Conservation (phyloP, 2,797 vertebrate species). For the Pelobates cultripes region DNA sequence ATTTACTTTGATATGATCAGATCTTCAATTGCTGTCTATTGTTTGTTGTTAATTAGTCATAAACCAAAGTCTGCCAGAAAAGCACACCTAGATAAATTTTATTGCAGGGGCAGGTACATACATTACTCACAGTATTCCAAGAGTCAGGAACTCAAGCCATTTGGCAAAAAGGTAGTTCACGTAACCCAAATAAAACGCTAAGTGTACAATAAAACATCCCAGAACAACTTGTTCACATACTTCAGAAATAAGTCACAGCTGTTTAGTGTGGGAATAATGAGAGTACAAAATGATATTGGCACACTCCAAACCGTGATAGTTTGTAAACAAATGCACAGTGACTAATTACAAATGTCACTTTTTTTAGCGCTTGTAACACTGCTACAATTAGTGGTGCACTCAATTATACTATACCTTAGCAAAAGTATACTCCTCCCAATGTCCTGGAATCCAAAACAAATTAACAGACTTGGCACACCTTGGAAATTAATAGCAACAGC, state of each 20-base stretch:
- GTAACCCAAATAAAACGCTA: constrained; percentile 21
- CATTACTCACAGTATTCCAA: neutral
- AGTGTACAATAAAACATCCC: constrained; percentile 16
- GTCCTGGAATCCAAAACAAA: too few species aligned
- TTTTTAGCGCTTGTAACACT: neutral
- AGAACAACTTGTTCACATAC: constrained; percentile 34
- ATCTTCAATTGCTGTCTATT: neutral
- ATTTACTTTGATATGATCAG: too few species aligned
- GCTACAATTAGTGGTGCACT: too few species aligned
- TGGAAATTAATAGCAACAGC: too few species aligned
- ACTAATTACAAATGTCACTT: neutral
- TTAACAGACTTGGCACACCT: too few species aligned
- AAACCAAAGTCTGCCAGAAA: neutral
- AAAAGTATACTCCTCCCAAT: too few species aligned
- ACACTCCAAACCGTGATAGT: neutral
- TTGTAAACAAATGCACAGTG: neutral
- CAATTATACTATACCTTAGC: too few species aligned
- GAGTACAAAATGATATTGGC: neutral
- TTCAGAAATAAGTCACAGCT: constrained; percentile 18
- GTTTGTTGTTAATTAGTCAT: neutral
- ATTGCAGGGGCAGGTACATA: neutral
- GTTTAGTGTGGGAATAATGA: constrained; percentile 23
- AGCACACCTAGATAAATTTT: neutral
- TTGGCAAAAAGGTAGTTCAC: constrained; percentile 13
- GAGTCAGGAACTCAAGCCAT: neutral